phyloP scores from a whole-genome alignment of 2,797 vertebrate genomes.

The Myotis findleyi region DNA sequence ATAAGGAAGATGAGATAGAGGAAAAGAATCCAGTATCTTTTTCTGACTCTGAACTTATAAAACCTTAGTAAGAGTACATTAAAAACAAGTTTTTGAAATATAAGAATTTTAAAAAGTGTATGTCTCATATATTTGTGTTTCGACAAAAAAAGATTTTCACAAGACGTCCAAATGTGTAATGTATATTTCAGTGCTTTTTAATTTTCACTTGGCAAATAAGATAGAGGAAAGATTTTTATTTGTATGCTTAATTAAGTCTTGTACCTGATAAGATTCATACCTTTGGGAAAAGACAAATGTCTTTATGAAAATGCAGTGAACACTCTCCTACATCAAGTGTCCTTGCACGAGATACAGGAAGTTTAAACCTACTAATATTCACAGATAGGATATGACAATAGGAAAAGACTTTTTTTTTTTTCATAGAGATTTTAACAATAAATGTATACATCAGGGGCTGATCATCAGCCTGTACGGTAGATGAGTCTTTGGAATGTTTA shows the following conservation, averaged over 20 bases:
- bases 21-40: conserved; percentile 45
- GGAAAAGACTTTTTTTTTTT: background rate
- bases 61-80: conserved; percentile 44
- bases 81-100: conserved; percentile 8
- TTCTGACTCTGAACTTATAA: conserved; percentile 37
- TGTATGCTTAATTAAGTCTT: conserved; percentile 26
- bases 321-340: background rate
- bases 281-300: conserved; percentile 36
- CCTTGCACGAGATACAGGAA: background rate
- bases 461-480: background rate
- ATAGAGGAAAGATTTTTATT: background rate
- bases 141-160: conserved; percentile 46
- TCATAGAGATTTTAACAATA: conserved; percentile 5
- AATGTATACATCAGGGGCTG: background rate
- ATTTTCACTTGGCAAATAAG: conserved; percentile 50
- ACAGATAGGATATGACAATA: background rate
- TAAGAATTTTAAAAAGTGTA: conserved; percentile 23
- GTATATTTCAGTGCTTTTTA: conserved; percentile 22
- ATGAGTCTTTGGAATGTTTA: background rate
- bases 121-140: conserved; percentile 20
- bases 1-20: conserved; percentile 35
- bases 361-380: conserved; percentile 26
- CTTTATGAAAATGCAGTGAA: background rate
- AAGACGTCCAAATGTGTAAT: background rate
- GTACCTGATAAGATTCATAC: conserved; percentile 46